Evolutionary conservation across 1,140 invertebrate genomes (phyloP).

Genomic region (Lutraria rhynchaena): DNA sequence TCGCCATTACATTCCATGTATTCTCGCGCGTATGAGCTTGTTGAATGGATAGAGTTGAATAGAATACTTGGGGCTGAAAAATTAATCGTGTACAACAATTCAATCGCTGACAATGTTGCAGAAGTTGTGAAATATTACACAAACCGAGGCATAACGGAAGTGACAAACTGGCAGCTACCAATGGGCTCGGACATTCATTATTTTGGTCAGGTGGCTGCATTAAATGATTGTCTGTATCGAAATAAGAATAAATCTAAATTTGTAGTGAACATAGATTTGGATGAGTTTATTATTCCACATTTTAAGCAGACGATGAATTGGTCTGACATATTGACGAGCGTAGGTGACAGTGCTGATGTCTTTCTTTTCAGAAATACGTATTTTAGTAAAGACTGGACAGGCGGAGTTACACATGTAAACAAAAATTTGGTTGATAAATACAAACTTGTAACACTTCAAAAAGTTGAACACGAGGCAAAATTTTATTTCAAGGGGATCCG

Average conservation of each 20-base stretch:
- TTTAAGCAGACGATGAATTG: not conserved
- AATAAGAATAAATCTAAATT: constrained; percentile 42
- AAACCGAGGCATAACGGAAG: constrained; percentile 85
- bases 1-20: not conserved
- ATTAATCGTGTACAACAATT: constrained; percentile 97
- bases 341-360: not conserved
- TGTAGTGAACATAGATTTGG: constrained; percentile 54
- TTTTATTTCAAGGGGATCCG: constrained; percentile 74
- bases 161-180: constrained; percentile 93
- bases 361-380: constrained; percentile 52
- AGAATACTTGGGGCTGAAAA: constrained; percentile 88
- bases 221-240: constrained; percentile 58
- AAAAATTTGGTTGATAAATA: constrained; percentile 8
- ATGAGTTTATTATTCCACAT: constrained; percentile 61
- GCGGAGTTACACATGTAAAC: not conserved
- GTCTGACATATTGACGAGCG: not conserved
- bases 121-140: constrained; percentile 89
- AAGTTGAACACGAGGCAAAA: constrained; percentile 24
- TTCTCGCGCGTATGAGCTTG: not conserved
- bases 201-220: constrained; percentile 56
- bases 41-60: constrained; percentile 41
- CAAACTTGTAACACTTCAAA: constrained; percentile 34
- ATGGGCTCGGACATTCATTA: constrained; percentile 82
- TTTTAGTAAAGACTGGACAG: constrained; percentile 47
- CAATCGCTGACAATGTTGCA: constrained; percentile 88